Base-by-base conservation (phyloP, 2,888 invertebrate genomes). In the Rhorus exstirpatorius region DNA sequence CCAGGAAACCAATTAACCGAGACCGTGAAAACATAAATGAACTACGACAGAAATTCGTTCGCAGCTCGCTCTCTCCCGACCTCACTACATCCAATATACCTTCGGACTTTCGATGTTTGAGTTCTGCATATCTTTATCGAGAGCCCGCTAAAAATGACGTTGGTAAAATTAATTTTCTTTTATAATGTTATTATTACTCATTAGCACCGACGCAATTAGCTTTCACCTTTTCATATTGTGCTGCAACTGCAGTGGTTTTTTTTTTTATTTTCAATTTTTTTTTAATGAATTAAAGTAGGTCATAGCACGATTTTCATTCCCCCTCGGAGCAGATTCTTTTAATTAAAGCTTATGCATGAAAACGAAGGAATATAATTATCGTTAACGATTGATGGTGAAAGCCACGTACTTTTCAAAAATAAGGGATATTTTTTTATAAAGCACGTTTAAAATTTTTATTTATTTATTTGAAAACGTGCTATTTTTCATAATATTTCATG, bases 1-100 rank as follows among this genome's bases (percentile, higher is more conserved):
- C 26, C 24, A 35, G 44, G 44, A 61, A 74, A 68, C 41, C 74
- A 79, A 79, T 79, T 79, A 79, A 67, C 72, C 67, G 21, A 49
- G 8, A 4, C 38, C 38, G 6, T 53, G 14, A 21, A 53, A 53
- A 79, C 51, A 38, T 53, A 31, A n/a, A n/a, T n/a, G n/a, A 74
- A 46, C 31, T 38, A 41, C 49, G 38, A 51, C 41, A 53, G 21
- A 61, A 60, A 58, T 35, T 51, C 49, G 46, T 7, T 10, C 14
- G 26, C 53, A 6, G 4, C 17, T 17, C 17, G 24, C 44, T 21
- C 21, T 65, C 14, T 26, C 61, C 12, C 51, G 1, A 14, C 7
- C 41, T 4, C 44, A 6, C 31, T 6, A 4, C 14, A 51, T 12
- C 19, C 19, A 17, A 35, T 31, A 60, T 8, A 60, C 60, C 26